Evolutionary conservation across 2,888 invertebrate species (phyloP), one percentile per base, ranked within the genome.

Genomic region (Andrena praecox): DNA sequence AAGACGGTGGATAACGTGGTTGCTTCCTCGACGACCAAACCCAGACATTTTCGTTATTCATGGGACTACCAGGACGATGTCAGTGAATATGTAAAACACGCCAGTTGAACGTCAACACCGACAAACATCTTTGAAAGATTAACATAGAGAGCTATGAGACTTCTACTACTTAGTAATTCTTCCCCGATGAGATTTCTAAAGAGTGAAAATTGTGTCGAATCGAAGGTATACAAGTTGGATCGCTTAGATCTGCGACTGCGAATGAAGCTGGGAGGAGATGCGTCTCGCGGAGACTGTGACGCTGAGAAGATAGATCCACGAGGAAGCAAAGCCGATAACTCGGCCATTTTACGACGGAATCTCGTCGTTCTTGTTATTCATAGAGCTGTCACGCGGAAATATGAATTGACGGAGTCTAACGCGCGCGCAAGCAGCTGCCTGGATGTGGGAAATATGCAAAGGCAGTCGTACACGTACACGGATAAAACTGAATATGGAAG

Each of bases 321-420:
- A 50, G 35, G 54, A 60, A 62, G 59, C 52, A 42, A 72, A 70
- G 77, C 50, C 82, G 82, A 73, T 83, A 83, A 81, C 69, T 35
- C 68, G 66, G 29, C n/a, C 64, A 66, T 67, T 78, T 77, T 74
- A 67, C 73, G 63, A 62, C 66, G 59, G 71, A 78, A 78, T 74
- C 78, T 42, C 42, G 29, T 48, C 68, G 83, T 82, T 69, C 70
- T 78, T 83, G 74, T 74, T 82, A 83, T 83, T 83, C 82, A 82
- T 82, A 71, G 82, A 78, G 52, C 81, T 83, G 77, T 70, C 77
- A 74, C 50, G 42, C 24, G 82, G 42, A 82, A 78, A 82, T 82
- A 74, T 70, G 82, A 82, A 82, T 80, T 69, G 80, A 82, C 68
- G 68, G 35, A 77, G 73, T 60, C 12, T 33, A 72, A 74, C 60